Conservation (phyloP, 2,113 vertebrate genomes). For the Lota lota region DNA sequence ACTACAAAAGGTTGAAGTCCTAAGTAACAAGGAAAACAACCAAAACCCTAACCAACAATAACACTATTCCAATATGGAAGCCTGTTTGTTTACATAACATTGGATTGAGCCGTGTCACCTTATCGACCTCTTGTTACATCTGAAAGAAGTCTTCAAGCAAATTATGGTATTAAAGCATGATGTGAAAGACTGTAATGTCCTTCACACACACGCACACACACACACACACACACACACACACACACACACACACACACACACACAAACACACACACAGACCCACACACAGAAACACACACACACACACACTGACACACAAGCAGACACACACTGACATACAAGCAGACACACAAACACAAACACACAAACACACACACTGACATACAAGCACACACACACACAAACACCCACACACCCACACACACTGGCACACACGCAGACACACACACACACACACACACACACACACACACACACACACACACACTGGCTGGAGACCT, state of each 20-base stretch:
- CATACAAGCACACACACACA: background rate
- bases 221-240: background rate
- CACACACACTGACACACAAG: too few relatives aligned
- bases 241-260: too few relatives aligned
- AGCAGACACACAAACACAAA: background rate
- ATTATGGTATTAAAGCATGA: conserved; percentile 2
- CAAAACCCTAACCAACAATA: too few relatives aligned
- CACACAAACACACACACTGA: conserved; percentile 29
- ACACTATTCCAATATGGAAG: too few relatives aligned
- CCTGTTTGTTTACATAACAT: background rate
- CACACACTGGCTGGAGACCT: background rate
- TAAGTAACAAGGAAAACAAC: too few relatives aligned
- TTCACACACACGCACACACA: conserved; percentile 5
- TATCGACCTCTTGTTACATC: background rate
- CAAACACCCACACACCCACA: conserved; percentile 7
- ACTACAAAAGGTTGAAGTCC: too few relatives aligned
- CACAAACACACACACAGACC: too few relatives aligned
- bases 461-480: conserved; percentile 12
- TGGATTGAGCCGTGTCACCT: background rate
- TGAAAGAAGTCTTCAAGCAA: conserved; percentile 1
- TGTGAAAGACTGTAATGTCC: background rate
- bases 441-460: background rate
- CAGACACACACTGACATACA: background rate
- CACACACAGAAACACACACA: too few relatives aligned
- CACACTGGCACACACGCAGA: conserved; percentile 1